Evolutionary conservation across 2,113 vertebrate species (phyloP).

Genomic region (Poeciliopsis turrubarensis): DNA sequence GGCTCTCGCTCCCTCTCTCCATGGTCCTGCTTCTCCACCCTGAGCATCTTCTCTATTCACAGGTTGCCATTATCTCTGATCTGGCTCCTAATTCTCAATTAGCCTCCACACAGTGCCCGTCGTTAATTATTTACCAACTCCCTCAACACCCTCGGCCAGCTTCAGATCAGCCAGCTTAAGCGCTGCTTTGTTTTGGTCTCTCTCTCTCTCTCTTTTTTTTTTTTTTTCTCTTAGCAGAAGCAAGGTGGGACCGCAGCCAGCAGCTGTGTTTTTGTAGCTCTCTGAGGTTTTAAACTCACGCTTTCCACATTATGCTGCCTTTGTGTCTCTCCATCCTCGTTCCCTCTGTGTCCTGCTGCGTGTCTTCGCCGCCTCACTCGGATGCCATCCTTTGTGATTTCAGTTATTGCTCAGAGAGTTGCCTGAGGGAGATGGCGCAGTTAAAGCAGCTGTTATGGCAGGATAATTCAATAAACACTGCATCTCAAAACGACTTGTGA

Average conservation of each 20-base stretch:
- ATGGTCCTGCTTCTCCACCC: conserved; percentile 29
- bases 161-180: conserved; percentile 48
- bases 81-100: conserved; percentile 73
- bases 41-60: conserved; percentile 29
- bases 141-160: conserved; percentile 49
- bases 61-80: conserved; percentile 66
- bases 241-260: conserved; percentile 41
- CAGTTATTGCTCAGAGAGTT: conserved; percentile 55
- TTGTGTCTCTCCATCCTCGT: conserved; percentile 40
- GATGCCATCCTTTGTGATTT: conserved; percentile 42
- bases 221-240: conserved; percentile 16
- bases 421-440: conserved; percentile 45
- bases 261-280: conserved; percentile 25
- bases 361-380: conserved; percentile 7
- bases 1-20: conserved; percentile 18
- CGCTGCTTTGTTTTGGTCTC: conserved; percentile 2
- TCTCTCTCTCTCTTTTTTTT: background rate
- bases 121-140: conserved; percentile 71
- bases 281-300: conserved; percentile 38
- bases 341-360: conserved; percentile 32
- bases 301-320: conserved; percentile 17
- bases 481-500: conserved; percentile 56
- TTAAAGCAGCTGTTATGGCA: conserved; percentile 50
- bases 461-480: conserved; percentile 63
- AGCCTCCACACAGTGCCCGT: conserved; percentile 52